phyloP scores from a whole-genome alignment of 2,113 vertebrate species.

The Girardinichthys multiradiatus region DNA sequence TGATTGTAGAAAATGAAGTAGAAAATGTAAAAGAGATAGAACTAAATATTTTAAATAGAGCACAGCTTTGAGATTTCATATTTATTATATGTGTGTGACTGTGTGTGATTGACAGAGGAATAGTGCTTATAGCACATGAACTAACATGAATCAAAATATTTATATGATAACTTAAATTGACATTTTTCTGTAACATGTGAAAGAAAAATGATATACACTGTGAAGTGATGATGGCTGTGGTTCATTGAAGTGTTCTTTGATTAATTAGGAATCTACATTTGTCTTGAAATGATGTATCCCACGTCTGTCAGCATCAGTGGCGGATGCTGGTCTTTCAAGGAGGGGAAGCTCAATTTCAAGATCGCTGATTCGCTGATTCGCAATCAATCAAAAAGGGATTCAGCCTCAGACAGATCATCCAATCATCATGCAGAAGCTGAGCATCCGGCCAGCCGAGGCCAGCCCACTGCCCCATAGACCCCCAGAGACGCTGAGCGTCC shows the following conservation, averaged over 20 bases:
- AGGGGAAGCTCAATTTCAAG: no score
- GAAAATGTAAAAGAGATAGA: slow-evolving; percentile 56
- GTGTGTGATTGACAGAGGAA: not conserved
- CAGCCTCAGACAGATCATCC: no score
- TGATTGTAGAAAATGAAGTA: slow-evolving; percentile 58
- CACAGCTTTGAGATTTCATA: slow-evolving; percentile 44
- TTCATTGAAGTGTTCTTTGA: slow-evolving; percentile 15
- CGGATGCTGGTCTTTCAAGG: no score
- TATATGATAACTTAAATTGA: not conserved
- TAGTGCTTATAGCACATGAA: slow-evolving; percentile 4
- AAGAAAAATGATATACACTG: not conserved
- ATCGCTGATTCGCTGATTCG: no score
- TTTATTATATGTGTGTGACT: not conserved
- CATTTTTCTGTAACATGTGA: not conserved
- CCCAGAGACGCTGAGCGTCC: no score
- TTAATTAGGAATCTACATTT: not conserved
- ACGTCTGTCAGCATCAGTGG: not conserved
- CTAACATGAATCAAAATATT: not conserved
- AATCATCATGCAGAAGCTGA: no score
- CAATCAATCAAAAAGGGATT: no score
- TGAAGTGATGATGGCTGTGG: not conserved
- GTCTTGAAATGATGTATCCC: not conserved
- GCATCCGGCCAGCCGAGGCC: no score
- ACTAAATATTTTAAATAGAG: slow-evolving; percentile 51
- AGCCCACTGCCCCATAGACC: no score